Conservation (phyloP, 1,140 invertebrate genomes). For the Patella vulgata region DNA sequence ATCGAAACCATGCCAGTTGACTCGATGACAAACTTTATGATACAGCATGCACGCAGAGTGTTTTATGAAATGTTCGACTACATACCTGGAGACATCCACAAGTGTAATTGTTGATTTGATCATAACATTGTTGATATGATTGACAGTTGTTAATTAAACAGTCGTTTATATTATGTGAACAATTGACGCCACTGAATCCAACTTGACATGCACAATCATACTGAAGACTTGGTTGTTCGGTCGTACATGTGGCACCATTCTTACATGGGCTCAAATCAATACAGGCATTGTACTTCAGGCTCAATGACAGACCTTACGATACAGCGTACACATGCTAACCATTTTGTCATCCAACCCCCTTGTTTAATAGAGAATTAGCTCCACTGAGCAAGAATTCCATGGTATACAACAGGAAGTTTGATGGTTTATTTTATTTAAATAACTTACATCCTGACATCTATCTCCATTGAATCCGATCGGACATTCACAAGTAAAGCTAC, state of each 20-base stretch:
- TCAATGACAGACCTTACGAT: too few relatives aligned
- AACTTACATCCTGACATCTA: conserved; percentile 76
- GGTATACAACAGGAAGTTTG: too few relatives aligned
- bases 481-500: conserved; percentile 84
- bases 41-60: too few relatives aligned
- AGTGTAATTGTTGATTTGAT: conserved; percentile 32
- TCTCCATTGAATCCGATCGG: conserved; percentile 84
- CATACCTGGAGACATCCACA: conserved; percentile 46
- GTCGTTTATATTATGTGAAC: conserved; percentile 49
- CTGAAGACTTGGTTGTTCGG: conserved; percentile 19
- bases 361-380: too few relatives aligned
- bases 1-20: too few relatives aligned
- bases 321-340: too few relatives aligned
- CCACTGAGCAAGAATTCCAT: too few relatives aligned
- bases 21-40: too few relatives aligned
- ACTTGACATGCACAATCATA: conserved; percentile 48
- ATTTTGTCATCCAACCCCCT: too few relatives aligned
- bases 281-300: conserved; percentile 75
- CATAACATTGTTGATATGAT: conserved; percentile 31
- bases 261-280: conserved; percentile 66
- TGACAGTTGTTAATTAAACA: conserved; percentile 33
- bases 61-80: too few relatives aligned
- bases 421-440: too few relatives aligned
- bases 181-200: conserved; percentile 51
- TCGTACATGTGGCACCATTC: conserved; percentile 45